These are phyloP conservation scores for Hylaeus anthracinus DNA, from an alignment of 1,140 invertebrate genomes.

Conservation along the genomic window DNA sequence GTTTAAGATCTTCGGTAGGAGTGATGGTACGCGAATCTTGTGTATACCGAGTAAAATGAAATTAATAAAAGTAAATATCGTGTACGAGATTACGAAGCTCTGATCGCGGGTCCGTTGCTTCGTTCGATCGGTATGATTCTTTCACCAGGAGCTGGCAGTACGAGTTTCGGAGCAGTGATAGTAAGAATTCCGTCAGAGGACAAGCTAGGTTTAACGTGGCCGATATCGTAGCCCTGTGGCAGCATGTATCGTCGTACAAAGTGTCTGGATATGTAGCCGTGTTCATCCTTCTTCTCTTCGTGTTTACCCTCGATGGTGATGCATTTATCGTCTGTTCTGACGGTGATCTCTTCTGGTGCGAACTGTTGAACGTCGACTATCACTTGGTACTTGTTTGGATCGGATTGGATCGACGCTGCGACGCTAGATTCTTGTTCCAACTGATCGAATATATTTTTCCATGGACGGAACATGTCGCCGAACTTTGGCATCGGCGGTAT, in stretches of 20 bases:
- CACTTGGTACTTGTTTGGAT: slow-evolving; percentile 39
- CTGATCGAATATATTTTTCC: slow-evolving; percentile 9
- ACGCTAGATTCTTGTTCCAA: slow-evolving; percentile 24
- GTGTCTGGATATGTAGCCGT: slow-evolving; percentile 87
- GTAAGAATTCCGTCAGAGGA: slow-evolving; percentile 81
- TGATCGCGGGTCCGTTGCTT: slow-evolving; percentile 42
- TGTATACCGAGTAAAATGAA: background rate
- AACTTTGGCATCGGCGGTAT: slow-evolving; percentile 26
- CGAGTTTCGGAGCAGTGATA: slow-evolving; percentile 75
- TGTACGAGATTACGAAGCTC: background rate
- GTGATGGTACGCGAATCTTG: background rate
- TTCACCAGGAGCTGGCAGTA: slow-evolving; percentile 43
- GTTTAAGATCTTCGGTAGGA: too few relatives aligned
- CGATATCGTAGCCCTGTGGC: slow-evolving; percentile 84
- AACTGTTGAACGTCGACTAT: slow-evolving; percentile 58
- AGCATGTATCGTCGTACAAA: slow-evolving; percentile 87
- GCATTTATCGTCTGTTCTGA: slow-evolving; percentile 83
- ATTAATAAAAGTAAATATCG: background rate
- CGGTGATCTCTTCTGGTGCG: slow-evolving; percentile 51
- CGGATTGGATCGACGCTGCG: slow-evolving; percentile 16
- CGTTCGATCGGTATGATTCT: slow-evolving; percentile 45
- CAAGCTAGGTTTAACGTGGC: slow-evolving; percentile 79
- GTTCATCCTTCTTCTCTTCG: slow-evolving; percentile 88
- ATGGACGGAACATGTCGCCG: slow-evolving; percentile 1
- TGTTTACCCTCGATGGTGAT: slow-evolving; percentile 88